Evolutionary conservation across 2,888 invertebrate species (phyloP).

Genomic region (Ochlodes sylvanus): DNA sequence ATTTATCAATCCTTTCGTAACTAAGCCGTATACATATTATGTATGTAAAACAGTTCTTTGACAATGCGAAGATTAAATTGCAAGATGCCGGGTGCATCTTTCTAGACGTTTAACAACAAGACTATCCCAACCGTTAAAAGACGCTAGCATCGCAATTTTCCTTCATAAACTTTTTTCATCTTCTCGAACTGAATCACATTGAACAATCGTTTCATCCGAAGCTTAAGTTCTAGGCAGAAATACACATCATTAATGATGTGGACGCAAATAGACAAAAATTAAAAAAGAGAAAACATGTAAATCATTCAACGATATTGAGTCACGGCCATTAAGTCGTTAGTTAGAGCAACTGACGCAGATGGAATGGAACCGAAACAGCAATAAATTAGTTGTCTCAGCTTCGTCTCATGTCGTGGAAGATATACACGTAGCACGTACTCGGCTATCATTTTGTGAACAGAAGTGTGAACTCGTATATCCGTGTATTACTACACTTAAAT

Average conservation of each 20-base stretch:
- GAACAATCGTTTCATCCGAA: background rate
- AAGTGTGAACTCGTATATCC: constrained; percentile 10
- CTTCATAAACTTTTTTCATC: constrained; percentile 10
- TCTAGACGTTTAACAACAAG: background rate
- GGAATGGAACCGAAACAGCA: constrained; percentile 62
- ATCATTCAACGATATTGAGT: constrained; percentile 71
- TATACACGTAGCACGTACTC: constrained; percentile 21
- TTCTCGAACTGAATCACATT: constrained; percentile 1
- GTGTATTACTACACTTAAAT: background rate
- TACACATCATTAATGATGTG: constrained; percentile 21
- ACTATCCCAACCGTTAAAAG: background rate
- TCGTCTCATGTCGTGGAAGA: constrained; percentile 23
- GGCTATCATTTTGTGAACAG: constrained; percentile 25
- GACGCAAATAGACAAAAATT: constrained; percentile 44
- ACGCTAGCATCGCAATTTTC: constrained; percentile 7
- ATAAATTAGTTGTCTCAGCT: constrained; percentile 58
- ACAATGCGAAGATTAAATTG: constrained; percentile 9
- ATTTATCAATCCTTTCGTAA: no score
- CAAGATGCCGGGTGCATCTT: background rate
- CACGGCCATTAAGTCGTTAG: constrained; percentile 58
- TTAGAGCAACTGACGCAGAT: constrained; percentile 66
- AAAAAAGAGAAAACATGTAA: constrained; percentile 55
- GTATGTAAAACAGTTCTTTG: constrained; percentile 46
- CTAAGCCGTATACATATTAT: no score
- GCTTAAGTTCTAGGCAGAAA: constrained; percentile 20